Conservation (phyloP, 1,140 invertebrate genomes). For the Acromyrmex heyeri region DNA sequence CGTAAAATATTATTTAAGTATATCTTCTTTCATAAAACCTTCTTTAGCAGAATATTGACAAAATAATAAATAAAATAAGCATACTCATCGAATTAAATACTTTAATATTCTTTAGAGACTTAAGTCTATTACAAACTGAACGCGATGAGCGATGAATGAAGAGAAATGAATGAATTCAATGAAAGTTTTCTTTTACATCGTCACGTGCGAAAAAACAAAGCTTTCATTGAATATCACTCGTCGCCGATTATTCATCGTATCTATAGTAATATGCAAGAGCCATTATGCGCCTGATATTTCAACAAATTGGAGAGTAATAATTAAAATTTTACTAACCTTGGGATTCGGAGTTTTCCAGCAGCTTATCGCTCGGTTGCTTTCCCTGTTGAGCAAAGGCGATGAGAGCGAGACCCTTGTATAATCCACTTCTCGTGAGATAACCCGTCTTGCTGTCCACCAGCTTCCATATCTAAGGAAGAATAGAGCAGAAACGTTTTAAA, state of each 20-base stretch:
- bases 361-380: conserved; percentile 89
- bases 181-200: too few species aligned
- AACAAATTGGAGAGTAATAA: background rate
- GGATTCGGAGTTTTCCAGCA: conserved; percentile 89
- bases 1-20: background rate
- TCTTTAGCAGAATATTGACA: background rate
- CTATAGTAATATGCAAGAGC: too few species aligned
- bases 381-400: conserved; percentile 91
- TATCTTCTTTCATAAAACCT: background rate
- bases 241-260: too few species aligned
- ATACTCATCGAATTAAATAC: background rate
- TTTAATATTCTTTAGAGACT: background rate
- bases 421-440: conserved; percentile 87
- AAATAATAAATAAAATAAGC: background rate
- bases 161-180: too few species aligned
- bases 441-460: conserved; percentile 88
- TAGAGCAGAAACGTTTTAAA: background rate
- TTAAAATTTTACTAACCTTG: conserved; percentile 86
- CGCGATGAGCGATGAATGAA: too few species aligned
- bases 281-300: background rate
- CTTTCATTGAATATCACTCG: too few species aligned
- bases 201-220: too few species aligned
- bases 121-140: too few species aligned
- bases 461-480: conserved; percentile 88
- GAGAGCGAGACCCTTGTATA: conserved; percentile 90